Conservation (phyloP, 2,888 invertebrate genomes). For the Cataglyphis albicans region DNA sequence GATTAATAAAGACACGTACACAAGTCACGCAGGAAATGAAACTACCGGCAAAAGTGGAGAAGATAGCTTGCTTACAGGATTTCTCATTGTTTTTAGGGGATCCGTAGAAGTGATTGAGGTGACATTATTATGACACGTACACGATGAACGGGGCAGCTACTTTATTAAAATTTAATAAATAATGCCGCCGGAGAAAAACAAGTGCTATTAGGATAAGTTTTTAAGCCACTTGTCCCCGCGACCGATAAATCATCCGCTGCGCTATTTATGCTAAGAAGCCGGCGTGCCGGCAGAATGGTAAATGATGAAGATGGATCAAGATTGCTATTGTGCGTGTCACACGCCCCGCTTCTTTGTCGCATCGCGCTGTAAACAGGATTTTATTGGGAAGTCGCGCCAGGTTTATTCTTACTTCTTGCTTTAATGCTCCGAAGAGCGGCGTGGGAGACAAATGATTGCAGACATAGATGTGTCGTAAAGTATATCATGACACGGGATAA, state of each 20-base stretch:
- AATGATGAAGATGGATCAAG: constrained; percentile 55
- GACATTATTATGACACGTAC: constrained; percentile 35
- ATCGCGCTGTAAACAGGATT: constrained; percentile 49
- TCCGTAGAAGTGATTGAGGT: neutral
- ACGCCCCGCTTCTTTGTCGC: constrained; percentile 34
- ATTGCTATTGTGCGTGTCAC: constrained; percentile 51
- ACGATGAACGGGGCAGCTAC: neutral
- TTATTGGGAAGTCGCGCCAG: constrained; percentile 55
- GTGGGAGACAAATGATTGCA: constrained; percentile 44
- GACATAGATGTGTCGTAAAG: constrained; percentile 46
- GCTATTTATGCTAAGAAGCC: constrained; percentile 47
- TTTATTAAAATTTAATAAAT: constrained; percentile 56
- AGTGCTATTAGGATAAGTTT: constrained; percentile 29
- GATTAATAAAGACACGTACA: constrained; percentile 68
- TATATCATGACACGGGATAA: constrained; percentile 39
- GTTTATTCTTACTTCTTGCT: constrained; percentile 52
- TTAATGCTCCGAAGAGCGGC: constrained; percentile 27
- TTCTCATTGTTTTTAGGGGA: constrained; percentile 44
- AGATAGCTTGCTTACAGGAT: constrained; percentile 34
- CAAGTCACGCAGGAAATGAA: constrained; percentile 69
- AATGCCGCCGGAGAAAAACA: constrained; percentile 2
- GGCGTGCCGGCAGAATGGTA: constrained; percentile 36
- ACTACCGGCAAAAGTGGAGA: constrained; percentile 61
- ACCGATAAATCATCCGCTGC: constrained; percentile 45
- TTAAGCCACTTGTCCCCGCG: constrained; percentile 43